Base-by-base conservation (phyloP, 2,888 invertebrate species). In the Electrophaes corylata region DNA sequence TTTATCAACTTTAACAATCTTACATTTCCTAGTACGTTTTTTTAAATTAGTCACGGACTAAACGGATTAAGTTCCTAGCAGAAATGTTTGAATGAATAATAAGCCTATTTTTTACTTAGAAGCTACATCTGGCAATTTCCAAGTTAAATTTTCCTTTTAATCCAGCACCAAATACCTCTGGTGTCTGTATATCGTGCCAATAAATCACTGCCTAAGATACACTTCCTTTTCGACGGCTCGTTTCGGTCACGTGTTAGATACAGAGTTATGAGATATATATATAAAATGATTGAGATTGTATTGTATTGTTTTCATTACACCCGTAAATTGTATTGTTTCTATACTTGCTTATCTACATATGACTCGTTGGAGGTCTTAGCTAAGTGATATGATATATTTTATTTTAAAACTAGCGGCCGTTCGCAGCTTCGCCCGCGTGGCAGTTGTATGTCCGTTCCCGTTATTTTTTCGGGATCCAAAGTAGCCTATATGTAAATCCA, bases 221-320 rank as follows among this genome's bases (percentile, higher is more conserved):
- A 39, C 43, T 57, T 29, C 47, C 55, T 48, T 51, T 55, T 57
- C 49, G 46, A 56, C 41, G 44, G 52, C 19, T 40, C 20, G 35
- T 14, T 33, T 58, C 23, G 59, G 61, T 59, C 61, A 66, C 63
- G 65, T 63, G 53, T 37, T 5, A 33, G 56, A 56, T 58, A 53
- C 39, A 26, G 59, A 66, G 53, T 61, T 63, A 63, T 57, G 61
- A 40, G 63, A 63, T 63, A 52, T 60, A 29, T 37, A 16, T 37
- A 16, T 26, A 29, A 43, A 48, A 33, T 29, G 45, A 31, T 35
- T 37, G 37, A 16, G 16, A 16, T 37, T n/a, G n/a, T n/a, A n/a
- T n/a, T n/a, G n/a, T n/a, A n/a, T n/a, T n/a, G n/a, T n/a, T n/a
- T n/a, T n/a, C n/a, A n/a, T 6, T 37, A 14, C 16, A 2, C 35